A percentile compares a stretch with the other conserved stretches of the same genome.
Conservation (phyloP, 2,888 invertebrate species). For the Chironomus tentans region DNA sequence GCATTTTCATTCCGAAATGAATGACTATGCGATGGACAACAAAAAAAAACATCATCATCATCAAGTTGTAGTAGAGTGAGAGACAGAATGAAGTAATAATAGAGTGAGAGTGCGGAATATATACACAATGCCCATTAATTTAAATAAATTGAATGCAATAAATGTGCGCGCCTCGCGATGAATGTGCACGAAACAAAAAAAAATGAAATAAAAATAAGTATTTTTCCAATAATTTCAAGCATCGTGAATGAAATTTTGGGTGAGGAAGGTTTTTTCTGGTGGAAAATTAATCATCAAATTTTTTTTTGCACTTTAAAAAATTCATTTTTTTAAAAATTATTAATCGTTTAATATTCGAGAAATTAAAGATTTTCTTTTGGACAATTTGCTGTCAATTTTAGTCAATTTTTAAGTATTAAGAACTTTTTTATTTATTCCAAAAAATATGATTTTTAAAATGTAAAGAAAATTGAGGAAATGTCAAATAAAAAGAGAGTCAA, state of each 20-base stretch:
- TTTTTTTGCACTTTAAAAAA: background rate
- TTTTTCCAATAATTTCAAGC: background rate
- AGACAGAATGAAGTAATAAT: background rate
- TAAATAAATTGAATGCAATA: conserved; percentile 19
- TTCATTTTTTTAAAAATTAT: background rate
- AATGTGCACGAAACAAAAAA: background rate
- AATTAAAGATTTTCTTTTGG: too few species aligned
- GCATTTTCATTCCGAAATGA: conserved; percentile 1
- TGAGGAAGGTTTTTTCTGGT: background rate
- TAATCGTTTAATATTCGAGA: too few species aligned
- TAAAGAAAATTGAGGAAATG: background rate
- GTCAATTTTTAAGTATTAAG: too few species aligned
- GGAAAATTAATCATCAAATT: background rate
- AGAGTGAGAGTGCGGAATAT: background rate
- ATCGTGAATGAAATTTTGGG: background rate
- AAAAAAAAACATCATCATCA: too few species aligned
- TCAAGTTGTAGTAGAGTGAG: background rate
- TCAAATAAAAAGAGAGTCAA: background rate
- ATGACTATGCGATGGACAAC: background rate
- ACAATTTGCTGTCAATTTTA: too few species aligned
- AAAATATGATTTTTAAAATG: background rate
- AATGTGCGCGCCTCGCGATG: background rate
- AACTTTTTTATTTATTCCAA: too few species aligned
- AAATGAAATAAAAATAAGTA: background rate
- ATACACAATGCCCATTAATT: conserved; percentile 5